Evolutionary conservation across 2,888 invertebrate genomes (phyloP), one percentile per base, ranked within the genome.

Genomic region (Odontocolon sp.): DNA sequence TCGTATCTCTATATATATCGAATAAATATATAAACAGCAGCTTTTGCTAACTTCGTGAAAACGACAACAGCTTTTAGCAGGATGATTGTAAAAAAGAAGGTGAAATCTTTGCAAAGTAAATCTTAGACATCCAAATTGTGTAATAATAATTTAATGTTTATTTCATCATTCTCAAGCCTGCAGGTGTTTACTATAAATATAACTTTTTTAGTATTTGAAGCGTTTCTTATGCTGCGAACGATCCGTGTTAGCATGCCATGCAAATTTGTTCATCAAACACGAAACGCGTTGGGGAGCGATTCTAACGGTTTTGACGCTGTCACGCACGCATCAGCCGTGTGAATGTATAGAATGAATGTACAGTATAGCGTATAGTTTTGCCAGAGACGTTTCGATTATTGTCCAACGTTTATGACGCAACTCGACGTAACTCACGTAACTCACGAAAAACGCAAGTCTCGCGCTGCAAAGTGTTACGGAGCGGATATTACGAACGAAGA

Each of bases 371-470:
- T 18, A 52, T 59, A 54, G 54, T 75, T n/a, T 77, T 56, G 79
- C 61, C 50, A 33, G 38, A 69, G 78, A 81, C 75, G 80, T 82
- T 85, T 85, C 72, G 82, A 75, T 78, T 83, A 86, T 86, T 83
- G 84, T 83, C 80, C 84, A 84, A 83, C 80, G 36, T n/a, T 45
- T 36, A 45, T 86, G 82, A 81, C 82, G 84, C 81, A 84, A 86
- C 18, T 76, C 74, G 38, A 56, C 78, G 77, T 68, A 45, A 69
- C 77, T 86, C 87, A 83, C 86, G 86, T 85, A 88, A 88, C 84
- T 78, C 77, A 78, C 79, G 79, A 28, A 40, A 61, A 40, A 18
- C 52, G 26, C 26, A 61, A 38, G 50, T 33, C 21, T 33, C 40
- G 21, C 33, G 52, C 42, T 80, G 82, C 82, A 84, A 86, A 85